Evolutionary conservation across 1,140 invertebrate genomes (phyloP).

Genomic region (Drosophila tristis): DNA sequence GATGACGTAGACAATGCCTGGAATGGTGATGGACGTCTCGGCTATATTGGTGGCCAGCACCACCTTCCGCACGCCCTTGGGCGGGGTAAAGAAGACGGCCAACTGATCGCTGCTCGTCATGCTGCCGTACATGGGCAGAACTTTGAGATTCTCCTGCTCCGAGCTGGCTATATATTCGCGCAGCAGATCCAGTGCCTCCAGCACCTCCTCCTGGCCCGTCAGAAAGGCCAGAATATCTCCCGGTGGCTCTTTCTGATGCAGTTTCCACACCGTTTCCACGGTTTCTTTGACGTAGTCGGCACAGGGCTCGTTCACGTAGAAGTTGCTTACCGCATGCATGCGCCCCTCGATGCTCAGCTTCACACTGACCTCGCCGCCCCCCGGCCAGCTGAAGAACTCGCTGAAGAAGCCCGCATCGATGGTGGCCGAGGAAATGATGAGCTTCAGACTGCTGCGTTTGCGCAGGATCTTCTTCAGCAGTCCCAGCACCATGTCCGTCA

Average conservation of each 20-base stretch:
- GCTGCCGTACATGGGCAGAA: slow-evolving; percentile 97
- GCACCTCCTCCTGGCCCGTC: slow-evolving; percentile 97
- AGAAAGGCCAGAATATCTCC: slow-evolving; percentile 97
- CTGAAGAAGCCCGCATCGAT: slow-evolving; percentile 94
- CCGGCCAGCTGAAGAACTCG: slow-evolving; percentile 93
- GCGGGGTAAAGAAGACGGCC: slow-evolving; percentile 93
- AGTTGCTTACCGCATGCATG: slow-evolving; percentile 94
- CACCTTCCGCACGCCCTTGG: slow-evolving; percentile 93
- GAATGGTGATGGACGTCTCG: slow-evolving; percentile 95
- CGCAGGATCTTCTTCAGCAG: slow-evolving; percentile 96
- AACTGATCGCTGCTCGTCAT: slow-evolving; percentile 93
- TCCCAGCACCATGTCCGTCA: slow-evolving; percentile 97
- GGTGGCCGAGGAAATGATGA: slow-evolving; percentile 98
- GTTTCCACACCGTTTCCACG: slow-evolving; percentile 94
- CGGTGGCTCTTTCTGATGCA: slow-evolving; percentile 91
- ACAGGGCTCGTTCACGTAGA: slow-evolving; percentile 93
- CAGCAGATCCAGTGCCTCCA: slow-evolving; percentile 89
- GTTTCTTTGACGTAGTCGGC: slow-evolving; percentile 95
- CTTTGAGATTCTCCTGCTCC: slow-evolving; percentile 87
- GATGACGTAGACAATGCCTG: slow-evolving; percentile 96
- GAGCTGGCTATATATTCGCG: slow-evolving; percentile 87
- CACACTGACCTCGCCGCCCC: slow-evolving; percentile 88
- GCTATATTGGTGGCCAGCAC: slow-evolving; percentile 98
- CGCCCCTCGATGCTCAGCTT: slow-evolving; percentile 96
- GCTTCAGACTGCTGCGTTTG: slow-evolving; percentile 92